Conservation (phyloP, 2,797 vertebrate species). For the Notamacropus eugenii region DNA sequence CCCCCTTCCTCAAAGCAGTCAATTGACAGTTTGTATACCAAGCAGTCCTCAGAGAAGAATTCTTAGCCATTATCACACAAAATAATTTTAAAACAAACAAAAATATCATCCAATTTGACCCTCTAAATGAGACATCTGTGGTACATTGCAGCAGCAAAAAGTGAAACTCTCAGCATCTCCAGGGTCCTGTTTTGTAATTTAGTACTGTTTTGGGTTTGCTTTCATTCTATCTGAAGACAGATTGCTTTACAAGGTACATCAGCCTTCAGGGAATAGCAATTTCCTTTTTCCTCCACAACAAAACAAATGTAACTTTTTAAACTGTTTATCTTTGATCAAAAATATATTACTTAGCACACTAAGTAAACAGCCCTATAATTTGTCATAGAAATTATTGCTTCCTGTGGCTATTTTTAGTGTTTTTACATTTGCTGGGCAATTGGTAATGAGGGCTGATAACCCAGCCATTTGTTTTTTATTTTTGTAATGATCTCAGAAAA, state of each 20-base stretch:
- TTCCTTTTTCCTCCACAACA: slow-evolving; percentile 89
- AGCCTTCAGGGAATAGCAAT: slow-evolving; percentile 89
- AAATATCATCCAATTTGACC: slow-evolving; percentile 50
- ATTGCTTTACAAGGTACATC: slow-evolving; percentile 90
- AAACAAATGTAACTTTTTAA: slow-evolving; percentile 88
- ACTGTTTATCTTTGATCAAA: slow-evolving; percentile 92
- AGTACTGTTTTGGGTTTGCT: slow-evolving; percentile 84
- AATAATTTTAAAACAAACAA: background rate
- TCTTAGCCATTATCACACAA: slow-evolving; percentile 13
- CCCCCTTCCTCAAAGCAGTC: slow-evolving; percentile 30
- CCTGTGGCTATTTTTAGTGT: slow-evolving; percentile 89
- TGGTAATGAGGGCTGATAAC: slow-evolving; percentile 84
- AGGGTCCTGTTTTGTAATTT: slow-evolving; percentile 81
- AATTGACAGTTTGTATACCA: slow-evolving; percentile 9
- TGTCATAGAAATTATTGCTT: slow-evolving; percentile 89
- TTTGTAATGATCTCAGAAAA: slow-evolving; percentile 81
- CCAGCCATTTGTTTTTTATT: slow-evolving; percentile 82
- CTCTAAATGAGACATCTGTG: slow-evolving; percentile 83
- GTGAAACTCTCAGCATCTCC: slow-evolving; percentile 83
- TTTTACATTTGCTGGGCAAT: slow-evolving; percentile 82
- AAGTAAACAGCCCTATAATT: slow-evolving; percentile 90
- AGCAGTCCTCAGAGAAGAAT: slow-evolving; percentile 38
- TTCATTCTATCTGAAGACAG: slow-evolving; percentile 85
- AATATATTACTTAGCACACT: slow-evolving; percentile 87
- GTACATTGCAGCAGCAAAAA: slow-evolving; percentile 80